Base-by-base conservation (phyloP, 1,140 invertebrate species). In the Mactra quadrangularis region DNA sequence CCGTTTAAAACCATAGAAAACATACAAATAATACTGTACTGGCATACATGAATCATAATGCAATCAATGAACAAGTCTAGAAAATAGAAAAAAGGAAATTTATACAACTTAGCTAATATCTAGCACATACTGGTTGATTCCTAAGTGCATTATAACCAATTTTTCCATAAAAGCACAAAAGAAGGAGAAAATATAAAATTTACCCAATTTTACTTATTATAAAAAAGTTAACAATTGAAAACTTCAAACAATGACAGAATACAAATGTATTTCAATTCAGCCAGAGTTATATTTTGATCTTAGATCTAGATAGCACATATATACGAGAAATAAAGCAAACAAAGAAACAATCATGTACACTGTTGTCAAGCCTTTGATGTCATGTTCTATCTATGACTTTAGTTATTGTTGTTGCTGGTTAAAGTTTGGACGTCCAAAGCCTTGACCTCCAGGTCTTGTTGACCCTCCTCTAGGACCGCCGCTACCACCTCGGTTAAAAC, bases 401-500 rank as follows among this genome's bases (percentile, higher is more conserved):
- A n/a, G n/a, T 35, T 78, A 66, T 57, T 52, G 41, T 33, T 78
- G 77, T 29, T 70, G 66, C 38, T 81, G 64, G 41, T 81, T 81
- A 38, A 81, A 81, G 41, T 81, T 81, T 3, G 77, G 77, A 22
- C 77, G 77, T n/a, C 77, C 77, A 59, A 81, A 81, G 1, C 77
- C 66, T 33, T 47, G 47, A 25, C 33, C 53, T 11, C 25, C 22
- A 11, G 41, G 60, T 35, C 60, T 68, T 17, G 35, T 53, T 15
- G 45, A 17, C n/a, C 57, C 4, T 1, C 45, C 60, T 27, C 60
- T 68, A 3, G 19, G 11, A 15, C 31, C 62, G 4, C 64, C 77
- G 50, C 29, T 19, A 22, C 45, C 35, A 29, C 77, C 60, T 25
- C 60, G 52, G 31, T 60, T 59, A 22, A 71, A 68, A n/a, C 66